Base-by-base conservation (phyloP, 2,888 invertebrate genomes). In the Epinotia bilunana region DNA sequence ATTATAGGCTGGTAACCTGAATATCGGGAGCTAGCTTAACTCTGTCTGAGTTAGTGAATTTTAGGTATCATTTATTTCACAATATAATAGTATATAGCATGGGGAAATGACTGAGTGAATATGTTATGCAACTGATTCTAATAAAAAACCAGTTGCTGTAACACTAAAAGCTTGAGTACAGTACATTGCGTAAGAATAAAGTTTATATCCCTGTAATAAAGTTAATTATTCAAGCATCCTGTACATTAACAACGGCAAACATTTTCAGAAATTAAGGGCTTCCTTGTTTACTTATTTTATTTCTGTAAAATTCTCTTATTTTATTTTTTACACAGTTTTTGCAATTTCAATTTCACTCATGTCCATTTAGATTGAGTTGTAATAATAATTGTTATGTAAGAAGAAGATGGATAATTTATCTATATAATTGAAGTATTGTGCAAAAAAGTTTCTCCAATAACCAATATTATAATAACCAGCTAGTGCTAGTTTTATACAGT, bases 201-300 rank as follows among this genome's bases (percentile, higher is more conserved):
- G 18, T 49, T 49, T 23, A 64, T 61, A 70, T 70, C 55, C 70
- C 49, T 18, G 18, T 61, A 61, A 53, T 62, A 53, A 70, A 61
- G 12, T 20, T n/a, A 53, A 33, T 18, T 18, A 49, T 28, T 53
- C 0, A 23, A 49, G 23, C 28, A 23, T 71, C 70, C 70, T 71
- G 70, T 53, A 28, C 0, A 16, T 60, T 23, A 46, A 46, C 39
- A 67, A 39, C 67, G n/a, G 53, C 33, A 18, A 57, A 39, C 3
- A 20, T 69, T 16, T 58, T 7, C 58, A 69, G 23, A 12, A 46
- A 60, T 69, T 60, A 69, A 60, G 60, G 23, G 16, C 58, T 69
- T 60, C 69, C 69, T 60, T 43, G 16, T 39, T 68, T 60, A 60
- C 33, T 13, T 53, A 70, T 53, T 39, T 33, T 46, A 28, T 53